phyloP scores from a whole-genome alignment of 2,113 vertebrate genomes.

The Amblyornis subalaris region DNA sequence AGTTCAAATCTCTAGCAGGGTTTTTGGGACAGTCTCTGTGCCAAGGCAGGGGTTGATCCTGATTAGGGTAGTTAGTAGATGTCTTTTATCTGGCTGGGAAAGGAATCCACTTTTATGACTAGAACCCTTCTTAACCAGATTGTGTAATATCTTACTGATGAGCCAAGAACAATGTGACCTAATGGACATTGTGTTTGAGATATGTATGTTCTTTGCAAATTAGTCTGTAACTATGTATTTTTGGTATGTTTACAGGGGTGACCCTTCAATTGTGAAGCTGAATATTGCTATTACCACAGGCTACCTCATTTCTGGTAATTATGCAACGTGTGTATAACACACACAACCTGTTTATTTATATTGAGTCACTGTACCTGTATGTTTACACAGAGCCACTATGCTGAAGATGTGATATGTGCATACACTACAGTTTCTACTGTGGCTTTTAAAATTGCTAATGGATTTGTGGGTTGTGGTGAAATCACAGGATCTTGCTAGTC shows the following conservation, averaged over 20 bases:
- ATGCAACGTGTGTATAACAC: neutral
- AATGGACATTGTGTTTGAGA: neutral
- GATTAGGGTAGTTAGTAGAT: neutral
- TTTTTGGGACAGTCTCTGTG: neutral
- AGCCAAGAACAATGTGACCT: neutral
- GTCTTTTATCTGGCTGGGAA: neutral
- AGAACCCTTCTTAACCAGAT: neutral
- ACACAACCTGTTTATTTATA: neutral
- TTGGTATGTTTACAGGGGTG: constrained; percentile 82
- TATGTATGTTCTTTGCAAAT: neutral
- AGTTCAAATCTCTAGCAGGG: neutral
- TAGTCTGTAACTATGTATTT: neutral
- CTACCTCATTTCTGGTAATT: constrained; percentile 99
- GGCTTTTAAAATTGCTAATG: neutral
- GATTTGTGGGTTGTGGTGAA: neutral
- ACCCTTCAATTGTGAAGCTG: constrained; percentile 85
- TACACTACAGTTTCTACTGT: neutral
- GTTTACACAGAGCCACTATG: neutral
- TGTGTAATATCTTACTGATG: neutral
- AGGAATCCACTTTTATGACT: neutral
- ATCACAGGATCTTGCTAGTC: neutral
- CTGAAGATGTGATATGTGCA: neutral
- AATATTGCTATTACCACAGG: constrained; percentile 93
- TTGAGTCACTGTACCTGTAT: neutral
- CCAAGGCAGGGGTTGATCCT: neutral